Conservation (phyloP, 2,797 vertebrate genomes). For the Spatula clypeata region DNA sequence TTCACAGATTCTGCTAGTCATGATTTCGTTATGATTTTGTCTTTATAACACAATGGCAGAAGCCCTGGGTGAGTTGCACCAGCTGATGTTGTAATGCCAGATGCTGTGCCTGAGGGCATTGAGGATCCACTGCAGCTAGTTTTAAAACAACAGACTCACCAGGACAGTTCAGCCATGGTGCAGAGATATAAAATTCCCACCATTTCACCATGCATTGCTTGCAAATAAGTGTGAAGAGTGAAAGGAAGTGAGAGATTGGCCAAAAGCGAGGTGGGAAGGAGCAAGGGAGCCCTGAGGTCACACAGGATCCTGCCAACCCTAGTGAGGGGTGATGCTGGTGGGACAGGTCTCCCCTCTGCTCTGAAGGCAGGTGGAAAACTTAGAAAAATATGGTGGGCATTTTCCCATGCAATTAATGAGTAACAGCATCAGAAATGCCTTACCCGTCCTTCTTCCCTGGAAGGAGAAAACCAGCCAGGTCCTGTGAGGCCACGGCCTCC, state of each 20-base stretch:
- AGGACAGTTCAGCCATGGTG: not conserved
- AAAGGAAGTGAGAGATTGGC: not conserved
- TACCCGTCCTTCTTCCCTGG: not conserved
- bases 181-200: not conserved
- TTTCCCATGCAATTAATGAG: slow-evolving; percentile 4
- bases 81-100: not conserved
- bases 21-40: not conserved
- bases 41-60: not conserved
- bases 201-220: not conserved
- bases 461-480: not conserved
- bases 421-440: not conserved
- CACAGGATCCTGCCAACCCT: not conserved
- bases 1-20: not conserved
- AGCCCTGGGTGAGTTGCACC: not conserved
- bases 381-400: not conserved
- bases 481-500: rapidly evolving
- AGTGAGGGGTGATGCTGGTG: not conserved
- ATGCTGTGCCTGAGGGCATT: not conserved
- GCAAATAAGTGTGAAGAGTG: not conserved
- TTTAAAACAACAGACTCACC: not conserved
- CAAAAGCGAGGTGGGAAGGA: not conserved
- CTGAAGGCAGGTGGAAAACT: not conserved
- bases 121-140: not conserved
- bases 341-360: rapidly evolving
- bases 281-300: not conserved